A percentile compares a stretch with the other conserved stretches of the same genome.
These are phyloP conservation scores for Thecocarcelia acutangulata DNA, from an alignment of 2,888 invertebrate genomes.

Conservation along the genomic window DNA sequence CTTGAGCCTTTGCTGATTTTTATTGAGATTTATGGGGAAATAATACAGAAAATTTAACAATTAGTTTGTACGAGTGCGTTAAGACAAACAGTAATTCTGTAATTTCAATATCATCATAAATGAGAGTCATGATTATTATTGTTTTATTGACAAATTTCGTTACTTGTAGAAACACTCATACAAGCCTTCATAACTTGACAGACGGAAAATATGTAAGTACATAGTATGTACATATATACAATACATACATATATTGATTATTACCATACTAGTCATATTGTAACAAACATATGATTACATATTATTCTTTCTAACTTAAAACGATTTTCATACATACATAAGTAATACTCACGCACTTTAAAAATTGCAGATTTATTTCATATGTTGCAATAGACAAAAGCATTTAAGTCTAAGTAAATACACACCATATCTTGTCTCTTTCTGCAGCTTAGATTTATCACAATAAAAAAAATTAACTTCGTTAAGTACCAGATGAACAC, in stretches of 20 bases:
- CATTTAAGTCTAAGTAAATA: no score
- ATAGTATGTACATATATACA: constrained; percentile 9
- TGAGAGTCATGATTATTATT: constrained; percentile 14
- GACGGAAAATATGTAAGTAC: neutral
- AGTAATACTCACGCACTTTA: no score
- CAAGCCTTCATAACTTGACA: neutral
- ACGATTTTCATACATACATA: no score
- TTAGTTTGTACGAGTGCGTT: constrained; percentile 19
- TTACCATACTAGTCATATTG: no score
- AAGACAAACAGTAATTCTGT: neutral
- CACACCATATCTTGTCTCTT: no score
- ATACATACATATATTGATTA: neutral
- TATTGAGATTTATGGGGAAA: constrained; percentile 33
- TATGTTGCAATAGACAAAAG: no score
- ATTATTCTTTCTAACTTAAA: no score
- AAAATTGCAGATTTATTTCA: no score
- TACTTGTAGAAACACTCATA: neutral
- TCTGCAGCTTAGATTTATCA: no score
- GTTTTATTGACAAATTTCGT: constrained; percentile 19
- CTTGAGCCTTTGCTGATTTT: constrained; percentile 11
- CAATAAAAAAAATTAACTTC: no score
- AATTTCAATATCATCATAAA: neutral
- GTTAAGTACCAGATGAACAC: no score
- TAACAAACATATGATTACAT: no score
- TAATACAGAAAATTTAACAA: constrained; percentile 36